phyloP scores from a whole-genome alignment of 2,888 invertebrate genomes.

The Drosophila sordidapex region DNA sequence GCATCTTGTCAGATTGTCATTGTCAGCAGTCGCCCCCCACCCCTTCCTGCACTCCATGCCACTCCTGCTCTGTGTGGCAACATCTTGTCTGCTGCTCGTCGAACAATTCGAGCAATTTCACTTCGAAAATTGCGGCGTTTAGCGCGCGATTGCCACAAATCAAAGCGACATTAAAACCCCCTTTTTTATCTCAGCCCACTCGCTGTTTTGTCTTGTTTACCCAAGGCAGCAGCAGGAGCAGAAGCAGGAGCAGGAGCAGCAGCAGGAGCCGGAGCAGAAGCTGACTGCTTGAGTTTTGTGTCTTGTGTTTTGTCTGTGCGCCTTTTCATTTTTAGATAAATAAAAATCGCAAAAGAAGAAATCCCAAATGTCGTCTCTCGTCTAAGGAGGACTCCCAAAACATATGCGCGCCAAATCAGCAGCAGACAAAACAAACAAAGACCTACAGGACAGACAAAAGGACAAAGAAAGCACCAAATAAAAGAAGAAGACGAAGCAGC shows the following conservation, averaged over 20 bases:
- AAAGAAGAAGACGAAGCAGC: slow-evolving; percentile 38
- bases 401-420: slow-evolving; percentile 78
- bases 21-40: slow-evolving; percentile 16
- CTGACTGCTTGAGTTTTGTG: slow-evolving; percentile 18
- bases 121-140: slow-evolving; percentile 79
- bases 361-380: slow-evolving; percentile 60
- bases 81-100: slow-evolving; percentile 44
- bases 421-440: slow-evolving; percentile 80
- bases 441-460: slow-evolving; percentile 62
- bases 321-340: slow-evolving; percentile 75
- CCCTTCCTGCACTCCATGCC: neutral
- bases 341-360: slow-evolving; percentile 61
- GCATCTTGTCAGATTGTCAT: slow-evolving; percentile 42
- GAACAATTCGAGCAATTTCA: slow-evolving; percentile 78
- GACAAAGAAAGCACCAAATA: slow-evolving; percentile 43
- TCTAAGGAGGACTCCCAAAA: slow-evolving; percentile 34
- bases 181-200: slow-evolving; percentile 7
- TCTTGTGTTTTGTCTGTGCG: slow-evolving; percentile 24
- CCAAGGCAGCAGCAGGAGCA: slow-evolving; percentile 6
- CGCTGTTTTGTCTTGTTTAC: slow-evolving; percentile 22
- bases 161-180: slow-evolving; percentile 74
- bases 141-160: slow-evolving; percentile 80
- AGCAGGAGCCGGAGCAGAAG: neutral
- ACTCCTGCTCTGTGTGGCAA: slow-evolving; percentile 6
- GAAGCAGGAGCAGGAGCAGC: neutral